Evolutionary conservation across 2,113 vertebrate genomes (phyloP).

Genomic region (Emydocephalus ijimae): DNA sequence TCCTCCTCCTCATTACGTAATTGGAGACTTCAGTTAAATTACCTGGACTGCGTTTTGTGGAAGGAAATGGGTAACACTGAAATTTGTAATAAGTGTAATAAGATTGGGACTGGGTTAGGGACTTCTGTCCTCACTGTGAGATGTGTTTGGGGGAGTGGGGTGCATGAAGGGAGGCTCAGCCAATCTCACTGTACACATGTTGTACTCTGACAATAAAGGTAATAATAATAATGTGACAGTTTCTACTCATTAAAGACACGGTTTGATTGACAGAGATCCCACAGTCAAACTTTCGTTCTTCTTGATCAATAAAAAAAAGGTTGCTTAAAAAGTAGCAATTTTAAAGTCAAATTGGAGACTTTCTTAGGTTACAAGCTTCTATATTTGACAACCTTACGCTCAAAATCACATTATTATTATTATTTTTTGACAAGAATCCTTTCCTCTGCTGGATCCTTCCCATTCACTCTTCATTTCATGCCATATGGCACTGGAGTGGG

Average conservation of each 20-base stretch:
- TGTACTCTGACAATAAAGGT: too few species aligned
- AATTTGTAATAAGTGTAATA: too few species aligned
- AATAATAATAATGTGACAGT: neutral
- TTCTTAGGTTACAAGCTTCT: neutral
- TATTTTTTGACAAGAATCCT: neutral
- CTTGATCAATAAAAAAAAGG: neutral
- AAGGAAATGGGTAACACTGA: neutral
- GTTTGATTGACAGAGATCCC: neutral
- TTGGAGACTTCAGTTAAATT: neutral
- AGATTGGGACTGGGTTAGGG: too few species aligned
- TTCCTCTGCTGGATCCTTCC: neutral
- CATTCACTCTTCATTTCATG: neutral
- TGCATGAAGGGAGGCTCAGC: too few species aligned
- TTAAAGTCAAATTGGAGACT: neutral
- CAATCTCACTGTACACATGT: too few species aligned
- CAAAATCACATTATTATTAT: neutral
- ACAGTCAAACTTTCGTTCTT: neutral
- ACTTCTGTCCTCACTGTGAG: too few species aligned
- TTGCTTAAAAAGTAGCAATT: neutral
- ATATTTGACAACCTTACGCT: neutral
- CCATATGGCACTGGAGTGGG: neutral
- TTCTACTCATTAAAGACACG: neutral
- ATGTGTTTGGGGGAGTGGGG: too few species aligned
- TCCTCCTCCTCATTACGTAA: neutral
- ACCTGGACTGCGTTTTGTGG: neutral